Evolutionary conservation across 2,888 invertebrate species (phyloP).

Genomic region (Agrochola litura): DNA sequence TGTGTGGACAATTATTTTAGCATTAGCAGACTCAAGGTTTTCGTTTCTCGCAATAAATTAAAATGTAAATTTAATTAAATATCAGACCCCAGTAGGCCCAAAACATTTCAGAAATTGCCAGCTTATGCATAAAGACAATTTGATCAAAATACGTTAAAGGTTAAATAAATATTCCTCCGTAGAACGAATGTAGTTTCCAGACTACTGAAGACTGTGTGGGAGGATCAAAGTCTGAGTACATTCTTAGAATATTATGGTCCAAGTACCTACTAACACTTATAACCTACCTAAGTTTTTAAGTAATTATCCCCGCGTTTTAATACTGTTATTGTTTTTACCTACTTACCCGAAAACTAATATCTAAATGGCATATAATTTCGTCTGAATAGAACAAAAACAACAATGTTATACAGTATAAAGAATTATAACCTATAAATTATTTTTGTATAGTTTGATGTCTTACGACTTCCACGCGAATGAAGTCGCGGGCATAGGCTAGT

Average conservation of each 20-base stretch:
- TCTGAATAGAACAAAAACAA: background rate
- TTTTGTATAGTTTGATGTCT: no score
- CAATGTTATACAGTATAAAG: background rate
- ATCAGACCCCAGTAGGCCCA: background rate
- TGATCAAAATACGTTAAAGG: background rate
- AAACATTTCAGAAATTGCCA: background rate
- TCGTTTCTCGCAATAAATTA: background rate
- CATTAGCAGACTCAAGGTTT: background rate
- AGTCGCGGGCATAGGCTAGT: no score
- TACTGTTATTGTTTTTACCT: background rate
- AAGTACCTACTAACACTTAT: background rate
- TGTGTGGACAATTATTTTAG: background rate
- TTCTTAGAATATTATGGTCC: background rate
- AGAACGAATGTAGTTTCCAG: background rate
- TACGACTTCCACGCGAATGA: no score
- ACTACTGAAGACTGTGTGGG: background rate
- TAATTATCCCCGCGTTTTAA: background rate
- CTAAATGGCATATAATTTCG: background rate
- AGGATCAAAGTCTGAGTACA: background rate
- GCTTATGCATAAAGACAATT: background rate
- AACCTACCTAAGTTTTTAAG: background rate
- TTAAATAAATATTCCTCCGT: constrained; percentile 4
- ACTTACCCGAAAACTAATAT: background rate
- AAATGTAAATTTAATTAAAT: background rate
- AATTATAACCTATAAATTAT: background rate